Evolutionary conservation across 2,113 vertebrate species (phyloP).

Genomic region (Polyodon spathula): DNA sequence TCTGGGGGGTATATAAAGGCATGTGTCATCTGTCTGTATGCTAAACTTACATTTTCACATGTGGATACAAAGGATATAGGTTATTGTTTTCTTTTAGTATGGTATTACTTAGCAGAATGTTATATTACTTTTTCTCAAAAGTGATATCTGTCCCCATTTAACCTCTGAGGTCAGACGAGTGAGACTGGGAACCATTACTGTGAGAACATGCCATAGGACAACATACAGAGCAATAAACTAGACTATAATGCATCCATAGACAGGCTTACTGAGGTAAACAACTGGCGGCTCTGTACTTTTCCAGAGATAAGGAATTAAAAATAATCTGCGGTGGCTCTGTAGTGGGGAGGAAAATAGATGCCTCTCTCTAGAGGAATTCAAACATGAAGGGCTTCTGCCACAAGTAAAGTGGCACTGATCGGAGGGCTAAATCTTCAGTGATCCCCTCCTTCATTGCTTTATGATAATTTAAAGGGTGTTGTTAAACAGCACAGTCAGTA

Average conservation of each 20-base stretch:
- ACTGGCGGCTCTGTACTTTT: constrained; percentile 8
- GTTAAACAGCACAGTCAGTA: neutral
- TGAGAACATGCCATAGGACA: constrained; percentile 1
- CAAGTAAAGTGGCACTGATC: constrained; percentile 1
- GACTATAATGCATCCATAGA: constrained; percentile 2
- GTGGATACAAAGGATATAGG: no score
- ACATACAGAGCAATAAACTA: neutral
- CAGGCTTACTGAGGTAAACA: constrained; percentile 18
- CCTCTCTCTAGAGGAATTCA: neutral
- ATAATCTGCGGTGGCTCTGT: constrained; percentile 21
- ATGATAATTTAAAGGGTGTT: constrained; percentile 12
- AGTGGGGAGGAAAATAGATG: constrained; percentile 4
- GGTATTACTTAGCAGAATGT: no score
- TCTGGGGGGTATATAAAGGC: no score
- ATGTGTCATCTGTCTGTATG: no score
- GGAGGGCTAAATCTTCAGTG: constrained; percentile 6
- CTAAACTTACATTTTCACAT: no score
- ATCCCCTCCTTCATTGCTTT: neutral
- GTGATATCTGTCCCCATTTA: constrained; percentile 1
- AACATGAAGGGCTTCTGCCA: constrained; percentile 2
- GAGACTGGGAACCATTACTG: neutral
- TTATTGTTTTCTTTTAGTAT: no score
- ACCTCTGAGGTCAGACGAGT: neutral
- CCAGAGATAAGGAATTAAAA: constrained; percentile 27
- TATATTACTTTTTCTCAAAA: no score